phyloP scores from a whole-genome alignment of 2,797 vertebrate species.

The Ammospiza maritima region DNA sequence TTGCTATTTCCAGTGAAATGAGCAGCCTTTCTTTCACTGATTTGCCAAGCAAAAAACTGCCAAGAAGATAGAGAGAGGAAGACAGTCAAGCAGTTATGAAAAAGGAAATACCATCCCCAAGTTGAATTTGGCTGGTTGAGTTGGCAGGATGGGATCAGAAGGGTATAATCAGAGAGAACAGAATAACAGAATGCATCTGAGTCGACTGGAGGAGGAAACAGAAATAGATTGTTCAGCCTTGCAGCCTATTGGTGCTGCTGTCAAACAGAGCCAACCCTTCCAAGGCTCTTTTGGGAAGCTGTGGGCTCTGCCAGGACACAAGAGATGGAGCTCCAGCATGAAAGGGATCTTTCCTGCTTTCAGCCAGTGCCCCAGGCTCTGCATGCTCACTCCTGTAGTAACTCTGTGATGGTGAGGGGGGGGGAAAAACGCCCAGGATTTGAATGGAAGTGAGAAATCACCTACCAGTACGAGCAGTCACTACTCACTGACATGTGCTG shows the following conservation, averaged over 20 bases:
- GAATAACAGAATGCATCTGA: not conserved
- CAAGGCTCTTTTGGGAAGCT: not conserved
- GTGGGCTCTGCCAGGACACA: not conserved
- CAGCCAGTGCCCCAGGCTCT: not conserved
- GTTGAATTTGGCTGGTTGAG: not conserved
- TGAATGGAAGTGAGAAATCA: not conserved
- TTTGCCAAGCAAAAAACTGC: not conserved
- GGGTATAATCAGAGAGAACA: not conserved
- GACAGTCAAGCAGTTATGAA: not conserved
- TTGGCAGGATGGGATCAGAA: constrained; percentile 2
- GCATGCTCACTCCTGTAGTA: rapidly evolving
- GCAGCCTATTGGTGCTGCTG: not conserved
- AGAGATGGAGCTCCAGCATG: not conserved
- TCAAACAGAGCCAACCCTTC: not conserved
- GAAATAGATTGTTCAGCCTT: not conserved
- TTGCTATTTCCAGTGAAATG: not conserved
- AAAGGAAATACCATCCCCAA: not conserved
- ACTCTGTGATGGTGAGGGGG: rapidly evolving
- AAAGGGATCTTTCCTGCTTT: not conserved
- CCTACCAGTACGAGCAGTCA: not conserved
- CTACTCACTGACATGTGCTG: rapidly evolving
- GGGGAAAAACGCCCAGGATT: rapidly evolving
- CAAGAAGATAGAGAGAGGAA: not conserved
- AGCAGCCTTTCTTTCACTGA: not conserved
- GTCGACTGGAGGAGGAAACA: not conserved